Evolutionary conservation across 1,140 invertebrate species (phyloP).

Genomic region (Achroia grisella): DNA sequence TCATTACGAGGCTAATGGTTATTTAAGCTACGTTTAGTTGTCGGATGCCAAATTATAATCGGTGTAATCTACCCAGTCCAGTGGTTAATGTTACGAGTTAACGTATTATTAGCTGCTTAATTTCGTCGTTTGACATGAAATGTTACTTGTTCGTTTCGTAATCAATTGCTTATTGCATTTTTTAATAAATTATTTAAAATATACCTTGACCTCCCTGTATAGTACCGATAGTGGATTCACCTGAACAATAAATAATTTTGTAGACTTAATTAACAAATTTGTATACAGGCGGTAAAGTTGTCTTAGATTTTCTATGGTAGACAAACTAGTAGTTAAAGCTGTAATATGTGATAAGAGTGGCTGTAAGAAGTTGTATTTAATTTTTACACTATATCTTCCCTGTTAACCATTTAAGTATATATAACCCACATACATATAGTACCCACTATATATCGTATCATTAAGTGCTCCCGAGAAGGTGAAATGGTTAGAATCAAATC

Average conservation of each 20-base stretch:
- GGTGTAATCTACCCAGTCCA: slow-evolving; percentile 20
- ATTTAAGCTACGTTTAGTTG: slow-evolving; percentile 36
- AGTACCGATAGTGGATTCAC: slow-evolving; percentile 38
- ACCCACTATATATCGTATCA: too few species aligned
- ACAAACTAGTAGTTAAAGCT: slow-evolving; percentile 53
- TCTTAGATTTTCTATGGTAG: slow-evolving; percentile 71
- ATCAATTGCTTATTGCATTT: slow-evolving; percentile 46
- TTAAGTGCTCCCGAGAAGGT: too few species aligned
- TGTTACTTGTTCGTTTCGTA: slow-evolving; percentile 39
- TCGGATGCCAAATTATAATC: slow-evolving; percentile 65
- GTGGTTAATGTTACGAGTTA: not conserved
- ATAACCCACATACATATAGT: too few species aligned
- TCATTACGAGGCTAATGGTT: slow-evolving; percentile 32
- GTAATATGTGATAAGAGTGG: slow-evolving; percentile 69
- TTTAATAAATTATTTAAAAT: slow-evolving; percentile 23
- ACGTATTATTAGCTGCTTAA: not conserved
- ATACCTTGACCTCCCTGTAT: slow-evolving; percentile 48
- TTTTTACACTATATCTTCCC: slow-evolving; percentile 9
- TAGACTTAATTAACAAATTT: slow-evolving; percentile 58
- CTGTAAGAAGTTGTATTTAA: slow-evolving; percentile 52
- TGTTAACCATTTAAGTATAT: slow-evolving; percentile 2
- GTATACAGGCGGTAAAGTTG: slow-evolving; percentile 56
- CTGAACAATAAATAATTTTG: slow-evolving; percentile 42
- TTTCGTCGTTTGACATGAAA: slow-evolving; percentile 33
- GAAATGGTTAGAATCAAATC: too few species aligned